phyloP scores from a whole-genome alignment of 2,113 vertebrate species.

The Bos javanicus region DNA sequence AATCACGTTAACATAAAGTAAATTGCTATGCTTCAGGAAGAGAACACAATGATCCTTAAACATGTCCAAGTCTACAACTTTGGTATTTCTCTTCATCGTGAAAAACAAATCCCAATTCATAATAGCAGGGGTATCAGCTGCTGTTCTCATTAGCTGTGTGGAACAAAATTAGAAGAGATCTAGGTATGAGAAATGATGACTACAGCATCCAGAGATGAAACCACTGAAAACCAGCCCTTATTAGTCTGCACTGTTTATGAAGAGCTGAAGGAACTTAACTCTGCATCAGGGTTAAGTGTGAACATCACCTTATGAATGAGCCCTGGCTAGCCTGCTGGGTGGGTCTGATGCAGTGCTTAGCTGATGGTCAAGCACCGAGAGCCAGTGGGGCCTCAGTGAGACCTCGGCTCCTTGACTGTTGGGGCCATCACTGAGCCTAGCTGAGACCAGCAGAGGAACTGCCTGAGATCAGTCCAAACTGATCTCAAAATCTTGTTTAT shows the following conservation, averaged over 20 bases:
- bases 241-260: neutral
- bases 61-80: constrained; percentile 93
- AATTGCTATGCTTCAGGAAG: constrained; percentile 79
- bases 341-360: neutral
- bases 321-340: neutral
- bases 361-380: neutral
- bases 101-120: constrained; percentile 88
- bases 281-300: neutral
- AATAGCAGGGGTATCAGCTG: constrained; percentile 81
- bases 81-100: constrained; percentile 79
- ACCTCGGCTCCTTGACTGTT: neutral
- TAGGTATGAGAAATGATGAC: neutral
- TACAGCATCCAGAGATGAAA: neutral
- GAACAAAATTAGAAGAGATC: constrained; percentile 12
- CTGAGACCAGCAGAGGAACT: neutral
- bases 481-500: neutral
- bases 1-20: constrained; percentile 85
- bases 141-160: constrained; percentile 87
- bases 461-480: neutral
- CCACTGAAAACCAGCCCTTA: neutral
- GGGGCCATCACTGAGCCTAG: neutral
- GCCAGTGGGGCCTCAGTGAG: neutral
- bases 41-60: constrained; percentile 89
- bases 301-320: neutral
- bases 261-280: neutral